Evolutionary conservation across 1,140 invertebrate genomes (phyloP).

Genomic region (Lysiphlebus fabarum): DNA sequence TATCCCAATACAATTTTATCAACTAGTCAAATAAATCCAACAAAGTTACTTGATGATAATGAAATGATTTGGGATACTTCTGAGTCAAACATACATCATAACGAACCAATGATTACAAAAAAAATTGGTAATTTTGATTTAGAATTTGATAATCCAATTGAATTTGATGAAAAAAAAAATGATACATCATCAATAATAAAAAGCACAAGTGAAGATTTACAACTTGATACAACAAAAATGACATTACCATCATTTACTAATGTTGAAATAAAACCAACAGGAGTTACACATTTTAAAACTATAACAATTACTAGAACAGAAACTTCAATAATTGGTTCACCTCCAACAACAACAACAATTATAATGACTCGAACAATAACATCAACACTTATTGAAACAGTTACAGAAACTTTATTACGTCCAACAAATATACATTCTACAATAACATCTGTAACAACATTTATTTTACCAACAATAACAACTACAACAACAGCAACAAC

Average conservation of each 20-base stretch:
- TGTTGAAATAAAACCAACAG: conserved; percentile 40
- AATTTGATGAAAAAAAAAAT: not conserved
- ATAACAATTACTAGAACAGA: conserved; percentile 74
- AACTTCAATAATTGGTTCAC: conserved; percentile 68
- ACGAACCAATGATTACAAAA: too few relatives aligned
- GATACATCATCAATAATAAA: conserved; percentile 23
- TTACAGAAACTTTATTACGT: conserved; percentile 71
- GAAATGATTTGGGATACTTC: too few relatives aligned
- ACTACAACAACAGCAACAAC: conserved; percentile 28
- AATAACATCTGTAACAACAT: conserved; percentile 60
- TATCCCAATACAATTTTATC: too few relatives aligned
- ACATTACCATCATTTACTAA: too few relatives aligned
- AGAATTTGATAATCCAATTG: conserved; percentile 1
- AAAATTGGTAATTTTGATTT: not conserved
- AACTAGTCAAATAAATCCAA: too few relatives aligned
- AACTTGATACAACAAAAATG: conserved; percentile 21
- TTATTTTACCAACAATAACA: conserved; percentile 47
- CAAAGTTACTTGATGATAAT: too few relatives aligned
- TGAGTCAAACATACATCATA: too few relatives aligned
- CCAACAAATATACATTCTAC: conserved; percentile 72
- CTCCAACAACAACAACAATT: conserved; percentile 69
- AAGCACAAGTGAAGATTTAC: conserved; percentile 32
- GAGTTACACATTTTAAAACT: conserved; percentile 58
- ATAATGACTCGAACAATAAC: conserved; percentile 73
- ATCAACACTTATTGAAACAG: conserved; percentile 73